These are phyloP conservation scores for Sminthurides bifidus DNA, from an alignment of 1,140 invertebrate species.

Conservation along the genomic window DNA sequence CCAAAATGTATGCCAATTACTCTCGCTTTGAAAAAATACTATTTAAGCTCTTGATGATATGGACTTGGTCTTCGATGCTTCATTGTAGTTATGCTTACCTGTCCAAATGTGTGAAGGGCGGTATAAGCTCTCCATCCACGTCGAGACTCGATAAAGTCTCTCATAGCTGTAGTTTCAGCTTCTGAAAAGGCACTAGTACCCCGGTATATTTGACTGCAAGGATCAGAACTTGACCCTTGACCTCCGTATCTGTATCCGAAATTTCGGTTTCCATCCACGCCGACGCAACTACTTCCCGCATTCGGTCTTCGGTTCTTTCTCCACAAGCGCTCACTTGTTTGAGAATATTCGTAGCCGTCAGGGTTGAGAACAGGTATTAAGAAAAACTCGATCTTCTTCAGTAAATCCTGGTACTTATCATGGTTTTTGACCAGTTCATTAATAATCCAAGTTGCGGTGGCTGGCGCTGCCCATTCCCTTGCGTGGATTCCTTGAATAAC, in stretches of 20 bases:
- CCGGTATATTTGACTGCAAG: constrained; percentile 9
- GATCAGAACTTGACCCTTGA: constrained; percentile 1
- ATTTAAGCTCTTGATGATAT: too few relatives aligned
- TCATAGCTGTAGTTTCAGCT: constrained; percentile 8
- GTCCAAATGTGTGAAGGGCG: constrained; percentile 12
- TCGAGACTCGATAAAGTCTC: constrained; percentile 11
- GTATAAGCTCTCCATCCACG: constrained; percentile 4
- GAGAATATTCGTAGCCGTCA: constrained; percentile 56
- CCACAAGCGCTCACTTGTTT: constrained; percentile 45
- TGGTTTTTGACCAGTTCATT: constrained; percentile 40
- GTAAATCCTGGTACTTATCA: constrained; percentile 22
- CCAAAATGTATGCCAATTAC: too few relatives aligned
- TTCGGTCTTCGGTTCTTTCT: constrained; percentile 13
- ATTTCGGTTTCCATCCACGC: constrained; percentile 20
- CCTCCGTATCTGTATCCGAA: constrained; percentile 10
- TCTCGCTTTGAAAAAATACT: too few relatives aligned
- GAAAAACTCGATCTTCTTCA: constrained; percentile 16
- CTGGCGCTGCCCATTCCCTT: constrained; percentile 51
- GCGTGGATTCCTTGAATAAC: constrained; percentile 42
- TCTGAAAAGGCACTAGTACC: constrained; percentile 12
- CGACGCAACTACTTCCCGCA: not conserved
- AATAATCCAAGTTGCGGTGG: constrained; percentile 42
- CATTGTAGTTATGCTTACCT: too few relatives aligned
- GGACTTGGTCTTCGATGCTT: too few relatives aligned
- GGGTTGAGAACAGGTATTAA: constrained; percentile 21